Evolutionary conservation across 2,888 invertebrate species (phyloP), one percentile per base, ranked within the genome.

Genomic region (Volucella zonaria): DNA sequence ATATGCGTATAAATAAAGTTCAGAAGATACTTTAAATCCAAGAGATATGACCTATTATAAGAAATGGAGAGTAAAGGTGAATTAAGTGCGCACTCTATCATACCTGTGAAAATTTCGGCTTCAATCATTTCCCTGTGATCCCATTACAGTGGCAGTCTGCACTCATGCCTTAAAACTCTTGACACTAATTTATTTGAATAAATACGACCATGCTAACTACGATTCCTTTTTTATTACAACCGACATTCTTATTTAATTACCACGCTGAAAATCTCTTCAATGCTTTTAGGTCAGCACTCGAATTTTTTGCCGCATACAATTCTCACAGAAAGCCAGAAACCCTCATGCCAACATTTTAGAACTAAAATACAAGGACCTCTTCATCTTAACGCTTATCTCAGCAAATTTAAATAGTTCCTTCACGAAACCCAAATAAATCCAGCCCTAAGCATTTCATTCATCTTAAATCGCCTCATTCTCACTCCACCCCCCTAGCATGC

Each of bases 361-460:
- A 67, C 38, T 67, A 51, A 67, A 75, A 75, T 67, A 75, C 75
- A 31, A 31, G 31, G 31, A 31, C 31, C 75, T 67, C 76, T 76
- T 47, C 76, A 68, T 76, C 76, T 61, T 68, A 62, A 42, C 52
- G 68, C 77, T 77, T 70, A 77, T 77, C 77, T 43, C 68, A 76
- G 59, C 67, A 18, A 67, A 75, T 68, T 70, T 64, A 59, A 81
- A 68, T 81, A 75, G 38, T 76, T 73, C 38, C 47, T 38, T 40
- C 82, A 77, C 68, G 73, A 73, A 73, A 56, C 12, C 62, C 38
- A 82, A 82, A 82, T 82, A 77, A 82, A 79, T 74, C 68, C 74
- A 43, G 54, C 47, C 54, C 62, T 38, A 61, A 82, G 59, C 56
- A 78, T 49, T 62, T 40, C 56, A 79, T 70, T 15, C 54, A 15